phyloP scores from a whole-genome alignment of 1,140 invertebrate genomes.

The Trichoplusia ni region DNA sequence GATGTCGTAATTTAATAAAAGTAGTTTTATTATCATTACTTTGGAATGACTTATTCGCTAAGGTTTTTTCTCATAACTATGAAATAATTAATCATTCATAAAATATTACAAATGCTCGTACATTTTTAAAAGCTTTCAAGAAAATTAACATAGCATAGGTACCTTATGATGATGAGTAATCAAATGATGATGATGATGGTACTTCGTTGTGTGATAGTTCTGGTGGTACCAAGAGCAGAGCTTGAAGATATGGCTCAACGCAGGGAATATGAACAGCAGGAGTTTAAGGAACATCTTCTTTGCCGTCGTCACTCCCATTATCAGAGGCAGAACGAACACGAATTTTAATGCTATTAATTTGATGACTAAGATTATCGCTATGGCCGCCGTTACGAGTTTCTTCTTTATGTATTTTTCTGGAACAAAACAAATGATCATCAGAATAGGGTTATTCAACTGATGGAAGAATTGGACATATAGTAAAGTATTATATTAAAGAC shows the following conservation, averaged over 20 bases:
- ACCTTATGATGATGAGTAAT: constrained; percentile 85
- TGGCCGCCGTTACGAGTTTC: constrained; percentile 87
- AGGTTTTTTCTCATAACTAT: too few relatives aligned
- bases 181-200: constrained; percentile 90
- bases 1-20: too few relatives aligned
- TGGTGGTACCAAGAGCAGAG: constrained; percentile 91
- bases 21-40: too few relatives aligned
- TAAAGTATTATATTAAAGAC: too few relatives aligned
- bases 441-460: too few relatives aligned
- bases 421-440: constrained; percentile 54
- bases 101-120: background rate
- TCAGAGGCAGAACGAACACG: constrained; percentile 87
- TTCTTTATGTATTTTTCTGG: constrained; percentile 89
- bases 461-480: too few relatives aligned
- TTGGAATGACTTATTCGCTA: too few relatives aligned
- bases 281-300: constrained; percentile 92
- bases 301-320: constrained; percentile 89
- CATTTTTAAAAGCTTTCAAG: too few relatives aligned
- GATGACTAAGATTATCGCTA: constrained; percentile 89
- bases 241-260: constrained; percentile 91
- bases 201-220: constrained; percentile 86
- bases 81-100: background rate
- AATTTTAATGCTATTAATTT: constrained; percentile 90
- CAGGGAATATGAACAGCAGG: constrained; percentile 90
- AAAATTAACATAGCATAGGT: too few relatives aligned